Evolutionary conservation across 2,113 vertebrate genomes (phyloP).

Genomic region (Bubo blakistoni): DNA sequence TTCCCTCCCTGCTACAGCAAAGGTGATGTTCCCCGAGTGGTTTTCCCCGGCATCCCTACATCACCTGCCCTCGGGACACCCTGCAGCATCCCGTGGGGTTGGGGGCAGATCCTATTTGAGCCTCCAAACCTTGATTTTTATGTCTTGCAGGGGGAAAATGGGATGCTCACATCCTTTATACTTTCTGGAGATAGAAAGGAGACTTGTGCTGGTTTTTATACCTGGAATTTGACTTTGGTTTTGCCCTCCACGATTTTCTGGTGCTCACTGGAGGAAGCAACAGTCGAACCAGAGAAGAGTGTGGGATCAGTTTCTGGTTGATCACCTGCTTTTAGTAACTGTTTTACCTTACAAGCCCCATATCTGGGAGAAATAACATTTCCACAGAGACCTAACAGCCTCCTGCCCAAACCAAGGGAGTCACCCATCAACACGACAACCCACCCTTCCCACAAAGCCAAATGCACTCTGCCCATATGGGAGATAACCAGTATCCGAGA

Average conservation of each 20-base stretch:
- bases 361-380: not conserved
- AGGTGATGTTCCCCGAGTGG: not conserved
- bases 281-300: rapidly evolving
- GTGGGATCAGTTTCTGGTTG: not conserved
- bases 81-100: not conserved
- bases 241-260: not conserved
- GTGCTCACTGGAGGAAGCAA: not conserved
- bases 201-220: not conserved
- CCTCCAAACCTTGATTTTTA: not conserved
- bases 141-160: rapidly evolving
- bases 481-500: not conserved
- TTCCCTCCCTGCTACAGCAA: not conserved
- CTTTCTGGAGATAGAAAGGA: not conserved
- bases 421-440: not conserved
- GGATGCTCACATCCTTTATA: rapidly evolving
- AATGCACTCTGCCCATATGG: not conserved
- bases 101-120: not conserved
- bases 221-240: not conserved
- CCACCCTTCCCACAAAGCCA: not conserved
- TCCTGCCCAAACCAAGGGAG: not conserved
- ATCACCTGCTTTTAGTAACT: not conserved
- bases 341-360: rapidly evolving
- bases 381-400: not conserved
- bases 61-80: not conserved
- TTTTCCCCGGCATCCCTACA: not conserved